Evolutionary conservation across 2,797 vertebrate genomes (phyloP).

Genomic region (Discoglossus pictus): DNA sequence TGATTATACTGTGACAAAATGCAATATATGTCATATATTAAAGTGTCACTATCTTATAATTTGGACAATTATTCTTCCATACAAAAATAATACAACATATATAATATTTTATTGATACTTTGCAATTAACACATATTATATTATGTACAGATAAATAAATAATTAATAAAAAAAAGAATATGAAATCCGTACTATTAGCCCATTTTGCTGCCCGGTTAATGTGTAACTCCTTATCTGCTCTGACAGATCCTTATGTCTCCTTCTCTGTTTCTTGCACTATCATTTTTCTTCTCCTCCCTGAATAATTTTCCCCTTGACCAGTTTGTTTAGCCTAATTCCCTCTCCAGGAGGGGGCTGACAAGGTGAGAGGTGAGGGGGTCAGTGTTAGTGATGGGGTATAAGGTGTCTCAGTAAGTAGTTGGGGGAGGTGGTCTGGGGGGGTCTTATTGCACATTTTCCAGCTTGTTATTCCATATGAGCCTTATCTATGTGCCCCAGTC

Average conservation of each 20-base stretch:
- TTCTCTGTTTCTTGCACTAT: not conserved
- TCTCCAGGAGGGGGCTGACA: conserved; percentile 21
- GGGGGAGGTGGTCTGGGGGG: conserved; percentile 6
- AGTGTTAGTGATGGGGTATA: conserved; percentile 34
- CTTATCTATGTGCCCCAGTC: conserved; percentile 37
- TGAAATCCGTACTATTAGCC: too few relatives aligned
- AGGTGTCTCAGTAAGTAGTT: conserved; percentile 40
- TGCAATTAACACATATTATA: too few relatives aligned
- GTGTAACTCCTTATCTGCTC: not conserved
- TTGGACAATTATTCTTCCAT: too few relatives aligned
- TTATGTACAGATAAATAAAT: too few relatives aligned
- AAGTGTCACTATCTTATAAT: too few relatives aligned
- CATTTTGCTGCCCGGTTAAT: too few relatives aligned
- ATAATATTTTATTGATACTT: too few relatives aligned
- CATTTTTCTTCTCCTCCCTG: not conserved
- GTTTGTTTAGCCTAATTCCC: conserved; percentile 5
- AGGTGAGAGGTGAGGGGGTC: conserved; percentile 41
- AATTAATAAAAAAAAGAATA: too few relatives aligned
- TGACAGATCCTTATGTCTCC: not conserved
- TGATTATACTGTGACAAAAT: too few relatives aligned
- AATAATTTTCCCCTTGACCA: conserved; percentile 37
- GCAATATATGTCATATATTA: too few relatives aligned
- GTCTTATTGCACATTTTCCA: conserved; percentile 30
- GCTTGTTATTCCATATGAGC: conserved; percentile 47
- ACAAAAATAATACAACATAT: too few relatives aligned